Evolutionary conservation across 2,888 invertebrate species (phyloP), one percentile per base, ranked within the genome.

Genomic region (Meandrusa payeni): DNA sequence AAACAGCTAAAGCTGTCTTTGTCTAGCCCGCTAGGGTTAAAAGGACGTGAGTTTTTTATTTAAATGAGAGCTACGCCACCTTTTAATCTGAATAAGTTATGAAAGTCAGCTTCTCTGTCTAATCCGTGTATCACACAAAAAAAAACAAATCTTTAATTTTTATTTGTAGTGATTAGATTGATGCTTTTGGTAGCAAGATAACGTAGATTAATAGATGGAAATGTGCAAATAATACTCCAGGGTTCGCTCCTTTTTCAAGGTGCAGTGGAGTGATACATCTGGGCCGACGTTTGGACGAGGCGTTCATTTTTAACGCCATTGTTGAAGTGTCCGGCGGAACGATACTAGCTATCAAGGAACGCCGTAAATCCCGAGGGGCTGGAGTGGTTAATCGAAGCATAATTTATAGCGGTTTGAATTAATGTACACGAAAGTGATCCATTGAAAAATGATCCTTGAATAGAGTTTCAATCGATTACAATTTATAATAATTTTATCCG

Each of bases 281-380:
- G 52, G 33, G 45, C 69, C 61, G 81, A 78, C 78, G 76, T 76
- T 56, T 60, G 69, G 64, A 67, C 64, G 59, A 61, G 48, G 56
- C 56, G 64, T 69, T 72, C 86, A 85, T 86, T 86, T 86, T 85
- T 83, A 82, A 86, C 79, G 64, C 60, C 60, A 70, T 82, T 83
- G 82, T 83, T 57, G 64, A 66, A 55, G 61, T 76, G 80, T 77
- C 82, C 69, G 61, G 60, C 47, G 46, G 47, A 51, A 55, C 61
- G 67, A 64, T 62, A 64, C 57, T 51, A 39, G 39, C 44, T 33
- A 38, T 33, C 27, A 39, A 29, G 31, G 13, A 22, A 36, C 37
- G 31, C 24, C n/a, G 37, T 31, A 38, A 32, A 38, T 39, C 54
- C 61, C 63, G 59, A 54, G 51, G 64, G 69, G 64, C 58, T 61